Conservation (phyloP, 2,797 vertebrate species). For the Uromys caudimaculatus region DNA sequence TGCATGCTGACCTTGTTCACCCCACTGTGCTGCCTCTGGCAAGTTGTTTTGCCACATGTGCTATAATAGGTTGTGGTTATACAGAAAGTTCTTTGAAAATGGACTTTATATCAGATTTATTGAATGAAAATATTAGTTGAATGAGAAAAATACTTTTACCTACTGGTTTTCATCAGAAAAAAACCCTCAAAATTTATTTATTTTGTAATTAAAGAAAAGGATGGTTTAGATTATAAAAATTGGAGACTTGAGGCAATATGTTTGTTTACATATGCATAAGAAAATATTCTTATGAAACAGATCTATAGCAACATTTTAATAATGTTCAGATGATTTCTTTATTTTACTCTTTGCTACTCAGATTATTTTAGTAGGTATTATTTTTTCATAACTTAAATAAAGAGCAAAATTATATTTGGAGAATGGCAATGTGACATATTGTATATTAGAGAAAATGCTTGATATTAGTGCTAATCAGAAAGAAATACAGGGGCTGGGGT, state of each 20-base stretch:
- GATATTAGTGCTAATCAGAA: background rate
- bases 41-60: background rate
- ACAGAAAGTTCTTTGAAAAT: conserved; percentile 17
- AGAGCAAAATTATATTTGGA: background rate
- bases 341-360: background rate
- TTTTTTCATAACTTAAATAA: conserved; percentile 61
- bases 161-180: background rate
- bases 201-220: background rate
- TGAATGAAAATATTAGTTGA: background rate
- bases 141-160: background rate
- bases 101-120: background rate
- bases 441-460: conserved; percentile 13
- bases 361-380: background rate
- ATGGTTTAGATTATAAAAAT: conserved; percentile 18
- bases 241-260: background rate
- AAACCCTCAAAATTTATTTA: conserved; percentile 12
- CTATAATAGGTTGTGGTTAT: background rate
- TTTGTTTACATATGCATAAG: background rate
- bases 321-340: background rate
- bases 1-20: background rate
- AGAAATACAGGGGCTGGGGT: background rate
- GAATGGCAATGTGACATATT: background rate
- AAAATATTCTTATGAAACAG: background rate
- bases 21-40: background rate
- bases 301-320: background rate